Percentiles rank a stretch among this genome's conserved stretches.
Evolutionary conservation across 2,113 vertebrate genomes (phyloP).

Genomic region (Nothoprocta perdicaria): DNA sequence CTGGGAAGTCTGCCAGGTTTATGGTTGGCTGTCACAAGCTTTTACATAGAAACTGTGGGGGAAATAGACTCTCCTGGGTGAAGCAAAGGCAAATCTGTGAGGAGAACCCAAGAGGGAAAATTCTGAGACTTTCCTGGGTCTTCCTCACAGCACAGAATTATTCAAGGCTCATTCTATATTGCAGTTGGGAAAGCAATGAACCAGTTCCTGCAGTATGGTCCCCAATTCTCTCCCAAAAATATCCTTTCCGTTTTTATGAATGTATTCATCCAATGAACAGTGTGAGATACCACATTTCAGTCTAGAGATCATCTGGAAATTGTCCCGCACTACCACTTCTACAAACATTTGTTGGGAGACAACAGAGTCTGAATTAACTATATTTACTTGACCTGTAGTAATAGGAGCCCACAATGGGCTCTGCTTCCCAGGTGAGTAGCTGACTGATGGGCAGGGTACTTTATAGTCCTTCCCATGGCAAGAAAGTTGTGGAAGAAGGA

Average conservation of each 20-base stretch:
- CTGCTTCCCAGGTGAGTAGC: neutral
- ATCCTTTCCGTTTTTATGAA: neutral
- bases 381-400: neutral
- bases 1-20: slow-evolving; percentile 31
- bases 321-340: fast-evolving
- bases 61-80: neutral
- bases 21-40: neutral
- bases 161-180: neutral
- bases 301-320: neutral
- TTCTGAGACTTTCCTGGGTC: neutral
- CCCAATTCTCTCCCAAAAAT: neutral
- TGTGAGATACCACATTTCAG: neutral
- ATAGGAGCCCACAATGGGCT: neutral
- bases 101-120: neutral
- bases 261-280: fast-evolving
- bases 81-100: neutral
- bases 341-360: neutral
- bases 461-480: neutral
- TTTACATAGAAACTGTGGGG: neutral
- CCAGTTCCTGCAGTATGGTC: neutral
- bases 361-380: neutral
- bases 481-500: neutral
- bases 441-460: neutral
- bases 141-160: neutral
- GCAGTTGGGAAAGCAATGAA: neutral